These are phyloP conservation scores for Lophius americanus DNA, from an alignment of 2,797 vertebrate species.

Conservation along the genomic window DNA sequence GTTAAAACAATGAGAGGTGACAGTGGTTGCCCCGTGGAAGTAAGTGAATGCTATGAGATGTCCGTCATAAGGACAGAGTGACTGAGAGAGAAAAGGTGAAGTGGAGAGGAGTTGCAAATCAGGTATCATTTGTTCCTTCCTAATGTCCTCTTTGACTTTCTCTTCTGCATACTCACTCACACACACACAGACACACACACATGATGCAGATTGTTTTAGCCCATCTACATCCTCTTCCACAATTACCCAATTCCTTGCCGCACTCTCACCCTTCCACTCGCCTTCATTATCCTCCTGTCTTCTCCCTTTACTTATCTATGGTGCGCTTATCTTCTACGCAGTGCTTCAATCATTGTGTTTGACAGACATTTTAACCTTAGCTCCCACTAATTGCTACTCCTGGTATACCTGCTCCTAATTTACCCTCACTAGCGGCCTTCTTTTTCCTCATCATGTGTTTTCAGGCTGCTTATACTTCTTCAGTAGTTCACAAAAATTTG, in stretches of 20 bases:
- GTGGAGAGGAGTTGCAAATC: neutral
- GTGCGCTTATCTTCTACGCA: slow-evolving; percentile 30
- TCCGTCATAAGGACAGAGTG: slow-evolving; percentile 1
- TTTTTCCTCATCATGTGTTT: neutral
- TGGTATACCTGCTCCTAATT: slow-evolving; percentile 3
- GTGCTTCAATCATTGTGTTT: slow-evolving; percentile 42
- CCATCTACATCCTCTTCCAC: slow-evolving; percentile 45
- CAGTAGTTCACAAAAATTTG: neutral
- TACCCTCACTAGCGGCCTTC: neutral
- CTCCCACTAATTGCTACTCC: slow-evolving; percentile 5
- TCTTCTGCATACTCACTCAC: slow-evolving; percentile 1
- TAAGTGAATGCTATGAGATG: slow-evolving; percentile 3
- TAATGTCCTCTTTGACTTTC: slow-evolving; percentile 24
- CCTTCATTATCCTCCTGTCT: slow-evolving; percentile 18
- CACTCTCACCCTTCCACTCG: slow-evolving; percentile 14
- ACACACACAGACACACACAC: slow-evolving; percentile 25
- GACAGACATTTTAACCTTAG: slow-evolving; percentile 39
- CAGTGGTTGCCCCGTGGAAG: neutral
- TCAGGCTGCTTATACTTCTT: neutral
- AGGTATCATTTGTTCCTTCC: slow-evolving; percentile 1
- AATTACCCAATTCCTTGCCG: slow-evolving; percentile 37
- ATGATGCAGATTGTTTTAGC: slow-evolving; percentile 4
- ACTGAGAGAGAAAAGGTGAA: neutral
- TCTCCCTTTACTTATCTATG: slow-evolving; percentile 34
- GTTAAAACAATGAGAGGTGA: slow-evolving; percentile 20